Evolutionary conservation across 2,888 invertebrate genomes (phyloP).

Genomic region (Beris morrisii): DNA sequence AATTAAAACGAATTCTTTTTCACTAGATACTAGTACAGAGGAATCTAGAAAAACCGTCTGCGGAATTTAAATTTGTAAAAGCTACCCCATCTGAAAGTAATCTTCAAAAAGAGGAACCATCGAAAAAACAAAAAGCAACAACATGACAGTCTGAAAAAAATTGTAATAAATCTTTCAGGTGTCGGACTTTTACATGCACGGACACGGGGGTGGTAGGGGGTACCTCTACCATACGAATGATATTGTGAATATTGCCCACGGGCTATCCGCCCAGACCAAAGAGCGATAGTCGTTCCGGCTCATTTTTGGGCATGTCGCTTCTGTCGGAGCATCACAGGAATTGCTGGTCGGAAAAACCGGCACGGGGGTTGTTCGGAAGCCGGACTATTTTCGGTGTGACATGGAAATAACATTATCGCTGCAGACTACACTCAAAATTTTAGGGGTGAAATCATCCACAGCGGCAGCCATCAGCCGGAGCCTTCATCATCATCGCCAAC

Average conservation of each 20-base stretch:
- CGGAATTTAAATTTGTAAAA: too few species aligned
- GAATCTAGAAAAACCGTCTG: too few species aligned
- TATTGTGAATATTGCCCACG: conserved; percentile 16
- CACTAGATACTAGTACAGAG: too few species aligned
- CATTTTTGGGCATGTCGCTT: neutral
- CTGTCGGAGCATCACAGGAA: conserved; percentile 1
- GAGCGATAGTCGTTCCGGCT: neutral
- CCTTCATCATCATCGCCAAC: too few species aligned
- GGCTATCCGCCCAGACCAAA: conserved; percentile 1
- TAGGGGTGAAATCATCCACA: too few species aligned
- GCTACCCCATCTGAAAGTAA: neutral
- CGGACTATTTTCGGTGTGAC: conserved; percentile 18
- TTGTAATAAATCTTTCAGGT: conserved; percentile 29
- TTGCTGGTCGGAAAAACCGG: conserved; percentile 11
- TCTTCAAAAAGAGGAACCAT: neutral
- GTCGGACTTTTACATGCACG: conserved; percentile 26
- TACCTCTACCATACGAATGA: conserved; percentile 13
- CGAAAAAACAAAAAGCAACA: neutral
- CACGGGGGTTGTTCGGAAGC: neutral
- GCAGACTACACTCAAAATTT: too few species aligned
- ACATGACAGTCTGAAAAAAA: conserved; percentile 15
- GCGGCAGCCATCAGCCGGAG: too few species aligned
- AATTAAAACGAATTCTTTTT: too few species aligned
- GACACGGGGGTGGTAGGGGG: conserved; percentile 2
- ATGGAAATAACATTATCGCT: conserved; percentile 31